phyloP scores from a whole-genome alignment of 1,140 invertebrate genomes.

The Drosophila littoralis region DNA sequence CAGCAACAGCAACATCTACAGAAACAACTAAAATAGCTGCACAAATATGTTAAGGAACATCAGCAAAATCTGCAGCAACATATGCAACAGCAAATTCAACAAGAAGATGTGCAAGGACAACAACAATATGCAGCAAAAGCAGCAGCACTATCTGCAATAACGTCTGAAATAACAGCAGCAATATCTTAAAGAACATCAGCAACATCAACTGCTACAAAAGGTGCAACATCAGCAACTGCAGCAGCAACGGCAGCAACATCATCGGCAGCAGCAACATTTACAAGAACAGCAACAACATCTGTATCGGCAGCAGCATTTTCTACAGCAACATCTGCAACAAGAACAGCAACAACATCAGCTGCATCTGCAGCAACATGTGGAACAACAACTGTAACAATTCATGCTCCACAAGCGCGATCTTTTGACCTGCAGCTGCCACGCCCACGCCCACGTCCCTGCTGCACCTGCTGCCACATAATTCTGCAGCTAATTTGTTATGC shows the following conservation, averaged over 20 bases:
- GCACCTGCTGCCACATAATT: constrained; percentile 9
- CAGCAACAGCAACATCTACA: not conserved
- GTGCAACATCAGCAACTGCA: not conserved
- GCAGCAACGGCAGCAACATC: constrained; percentile 11
- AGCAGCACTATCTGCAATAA: not conserved
- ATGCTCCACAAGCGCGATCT: not conserved
- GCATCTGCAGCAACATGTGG: not conserved
- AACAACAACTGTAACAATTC: not conserved
- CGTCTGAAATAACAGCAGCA: not conserved
- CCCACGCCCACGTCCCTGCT: not conserved
- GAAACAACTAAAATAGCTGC: too few species aligned
- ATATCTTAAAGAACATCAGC: not conserved
- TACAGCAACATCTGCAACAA: not conserved
- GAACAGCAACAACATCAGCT: not conserved
- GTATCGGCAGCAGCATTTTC: not conserved
- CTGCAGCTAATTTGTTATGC: not conserved
- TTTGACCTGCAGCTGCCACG: not conserved
- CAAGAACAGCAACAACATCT: constrained; percentile 15
- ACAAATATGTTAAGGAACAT: too few species aligned
- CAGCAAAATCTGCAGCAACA: not conserved
- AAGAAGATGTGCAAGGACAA: too few species aligned
- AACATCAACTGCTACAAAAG: not conserved
- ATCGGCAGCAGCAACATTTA: not conserved
- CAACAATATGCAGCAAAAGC: not conserved
- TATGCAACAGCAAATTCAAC: too few species aligned